Percentiles rank a stretch among this genome's conserved stretches.
phyloP scores from a whole-genome alignment of 2,888 invertebrate genomes.

The Thymelicus lineola region DNA sequence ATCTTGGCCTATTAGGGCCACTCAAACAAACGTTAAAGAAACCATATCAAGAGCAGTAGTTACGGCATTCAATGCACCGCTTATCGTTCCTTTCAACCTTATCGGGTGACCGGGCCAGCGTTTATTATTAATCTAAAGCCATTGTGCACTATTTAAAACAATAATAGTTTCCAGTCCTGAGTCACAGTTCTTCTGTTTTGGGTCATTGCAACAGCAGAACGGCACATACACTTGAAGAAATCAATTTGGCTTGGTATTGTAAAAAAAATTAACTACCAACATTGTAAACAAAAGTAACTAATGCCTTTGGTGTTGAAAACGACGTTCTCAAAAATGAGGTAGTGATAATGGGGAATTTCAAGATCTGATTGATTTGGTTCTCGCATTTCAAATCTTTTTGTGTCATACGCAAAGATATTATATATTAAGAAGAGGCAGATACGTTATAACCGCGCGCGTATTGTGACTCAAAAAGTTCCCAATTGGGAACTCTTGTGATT shows the following conservation, averaged over 20 bases:
- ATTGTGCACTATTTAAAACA: conserved; percentile 51
- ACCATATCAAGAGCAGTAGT: conserved; percentile 49
- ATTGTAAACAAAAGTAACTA: too few relatives aligned
- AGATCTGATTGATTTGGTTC: too few relatives aligned
- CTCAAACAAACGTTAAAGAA: conserved; percentile 41
- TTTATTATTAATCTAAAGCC: conserved; percentile 54
- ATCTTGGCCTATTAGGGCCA: conserved; percentile 58
- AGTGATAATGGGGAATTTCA: too few relatives aligned
- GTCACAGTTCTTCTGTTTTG: conserved; percentile 45
- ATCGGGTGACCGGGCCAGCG: conserved; percentile 73
- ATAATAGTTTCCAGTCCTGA: conserved; percentile 49
- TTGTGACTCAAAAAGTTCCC: too few relatives aligned
- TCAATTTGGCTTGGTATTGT: not conserved
- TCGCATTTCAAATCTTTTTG: too few relatives aligned
- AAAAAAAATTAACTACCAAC: too few relatives aligned
- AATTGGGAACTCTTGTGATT: too few relatives aligned
- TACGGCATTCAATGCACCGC: conserved; percentile 66
- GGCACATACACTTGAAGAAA: not conserved
- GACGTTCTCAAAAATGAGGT: too few relatives aligned
- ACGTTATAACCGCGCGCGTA: too few relatives aligned
- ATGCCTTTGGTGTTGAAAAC: too few relatives aligned
- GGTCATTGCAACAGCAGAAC: conserved; percentile 9
- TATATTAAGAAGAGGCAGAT: too few relatives aligned
- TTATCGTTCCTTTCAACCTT: conserved; percentile 68
- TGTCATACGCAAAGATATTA: too few relatives aligned